Evolutionary conservation across 37 sponge, comb jelly and placozoan species (phyloP), one percentile per base, ranked within the genome.

Genomic region (Chondrosia reniformis): DNA sequence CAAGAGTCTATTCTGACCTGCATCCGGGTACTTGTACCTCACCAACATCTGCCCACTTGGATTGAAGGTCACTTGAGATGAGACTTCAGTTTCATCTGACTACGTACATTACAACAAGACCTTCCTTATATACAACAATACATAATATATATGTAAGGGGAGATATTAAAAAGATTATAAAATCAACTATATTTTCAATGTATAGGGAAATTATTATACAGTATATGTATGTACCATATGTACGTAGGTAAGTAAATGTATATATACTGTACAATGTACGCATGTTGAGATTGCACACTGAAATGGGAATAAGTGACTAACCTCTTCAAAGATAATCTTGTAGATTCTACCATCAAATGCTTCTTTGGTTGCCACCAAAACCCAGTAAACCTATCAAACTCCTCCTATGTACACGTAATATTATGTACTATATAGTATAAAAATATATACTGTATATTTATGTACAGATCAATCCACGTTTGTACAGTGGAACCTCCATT

Each of bases 341-440:
- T 79, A 88, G 25, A 83, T 46, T 12, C 77, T 67, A 42, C 58
- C 80, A 72, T 55, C 55, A 78, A 31, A 58, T 4, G 58, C 71
- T 33, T 59, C 33, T 3, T 40, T 42, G 88, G 88, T 33, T 89
- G 82, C 89, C 89, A 89, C 85, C 85, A 89, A 75, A 76, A 89
- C 1, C 89, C 89, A 78, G 82, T 84, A 75, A 72, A 89, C 1
- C 89, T 52, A 49, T 89, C 89, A 84, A 89, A 89, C 75, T 89
- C 89, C 40, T 89, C 89, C 79, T 84, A 52, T 54, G 61, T n/a
- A n/a, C n/a, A n/a, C n/a, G n/a, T n/a, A n/a, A n/a, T n/a, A n/a
- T n/a, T n/a, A n/a, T n/a, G n/a, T n/a, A n/a, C n/a, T n/a, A n/a
- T n/a, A n/a, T n/a, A n/a, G n/a, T n/a, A n/a, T n/a, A n/a, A n/a